Conservation (phyloP, 2,888 invertebrate genomes). For the Ectemnius cavifrons region DNA sequence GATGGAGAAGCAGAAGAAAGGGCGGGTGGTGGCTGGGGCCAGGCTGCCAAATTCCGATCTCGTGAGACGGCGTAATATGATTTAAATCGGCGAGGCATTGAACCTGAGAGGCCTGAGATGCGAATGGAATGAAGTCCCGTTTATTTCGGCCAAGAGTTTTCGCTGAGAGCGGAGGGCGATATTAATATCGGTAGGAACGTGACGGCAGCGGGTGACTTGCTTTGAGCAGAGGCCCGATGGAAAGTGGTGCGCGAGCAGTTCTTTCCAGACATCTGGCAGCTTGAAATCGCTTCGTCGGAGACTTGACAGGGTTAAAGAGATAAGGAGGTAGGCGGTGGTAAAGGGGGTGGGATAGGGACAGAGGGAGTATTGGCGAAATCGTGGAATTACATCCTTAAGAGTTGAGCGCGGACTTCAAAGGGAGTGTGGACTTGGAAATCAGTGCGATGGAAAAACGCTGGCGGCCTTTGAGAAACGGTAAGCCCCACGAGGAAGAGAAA, state of each 20-base stretch:
- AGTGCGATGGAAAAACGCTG: no score
- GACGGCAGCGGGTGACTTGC: background rate
- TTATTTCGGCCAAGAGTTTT: background rate
- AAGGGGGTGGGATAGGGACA: constrained; percentile 12
- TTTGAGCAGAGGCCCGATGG: no score
- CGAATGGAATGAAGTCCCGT: background rate
- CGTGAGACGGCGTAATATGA: background rate
- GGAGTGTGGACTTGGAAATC: no score
- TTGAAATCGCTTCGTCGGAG: no score
- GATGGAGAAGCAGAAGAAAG: background rate
- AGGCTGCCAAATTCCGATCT: background rate
- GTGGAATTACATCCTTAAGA: constrained; percentile 43
- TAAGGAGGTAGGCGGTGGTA: constrained; percentile 17
- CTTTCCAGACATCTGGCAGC: no score
- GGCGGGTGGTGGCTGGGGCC: no score
- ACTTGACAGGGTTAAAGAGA: no score
- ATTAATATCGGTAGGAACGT: constrained; percentile 1
- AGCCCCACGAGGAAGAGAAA: constrained; percentile 21
- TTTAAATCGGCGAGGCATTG: background rate
- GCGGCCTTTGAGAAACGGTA: no score
- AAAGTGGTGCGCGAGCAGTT: no score
- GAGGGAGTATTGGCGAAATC: constrained; percentile 26
- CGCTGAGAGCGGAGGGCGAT: background rate
- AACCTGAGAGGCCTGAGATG: background rate
- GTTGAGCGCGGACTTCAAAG: background rate